Evolutionary conservation across 1,140 invertebrate genomes (phyloP), one percentile per base, ranked within the genome.

Genomic region (Drosophila insularis): DNA sequence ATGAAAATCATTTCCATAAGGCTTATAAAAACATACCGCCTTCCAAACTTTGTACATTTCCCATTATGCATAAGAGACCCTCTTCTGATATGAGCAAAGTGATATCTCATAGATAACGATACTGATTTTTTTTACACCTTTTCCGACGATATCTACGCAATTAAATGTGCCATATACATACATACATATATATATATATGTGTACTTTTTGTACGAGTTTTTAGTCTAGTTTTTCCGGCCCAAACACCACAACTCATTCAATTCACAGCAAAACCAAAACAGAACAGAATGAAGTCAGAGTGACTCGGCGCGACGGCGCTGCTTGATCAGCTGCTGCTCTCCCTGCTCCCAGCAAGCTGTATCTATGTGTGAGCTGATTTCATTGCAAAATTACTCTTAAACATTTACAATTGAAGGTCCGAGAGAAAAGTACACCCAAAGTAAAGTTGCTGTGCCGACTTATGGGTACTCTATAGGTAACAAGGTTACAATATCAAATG

Each of bases 191-290:
- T 6, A n/a, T 56, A 32, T 27, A 31, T 19, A 2, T 27, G 6
- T 27, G n/a, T 27, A 31, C 17, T 46, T 46, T 35, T 11, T 35
- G 17, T 35, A 58, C 55, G 55, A 37, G 55, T 19, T 35, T 35
- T 11, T 37, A 58, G n/a, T 58, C 31, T 35, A 58, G 55, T 31
- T 58, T 68, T 35, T 68, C 13, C 58, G 66, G n/a, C 50, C 60
- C 60, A 58, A 43, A 23, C 56, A 39, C 31, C 53, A 69, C 61
- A 70, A 58, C 55, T 39, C 61, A 59, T 55, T 31, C 61, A 43
- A 63, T 17, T 27, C 37, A 39, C 40, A 64, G 40, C 23, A 43
- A 68, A 64, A 73, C 64, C 39, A 39, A 77, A 77, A 74, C 72
- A 70, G 35, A 63, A 66, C 73, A 35, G 43, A 56, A 59, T 64